Conservation (phyloP, 2,888 invertebrate species). For the Mesorhabditis spiculigera region DNA sequence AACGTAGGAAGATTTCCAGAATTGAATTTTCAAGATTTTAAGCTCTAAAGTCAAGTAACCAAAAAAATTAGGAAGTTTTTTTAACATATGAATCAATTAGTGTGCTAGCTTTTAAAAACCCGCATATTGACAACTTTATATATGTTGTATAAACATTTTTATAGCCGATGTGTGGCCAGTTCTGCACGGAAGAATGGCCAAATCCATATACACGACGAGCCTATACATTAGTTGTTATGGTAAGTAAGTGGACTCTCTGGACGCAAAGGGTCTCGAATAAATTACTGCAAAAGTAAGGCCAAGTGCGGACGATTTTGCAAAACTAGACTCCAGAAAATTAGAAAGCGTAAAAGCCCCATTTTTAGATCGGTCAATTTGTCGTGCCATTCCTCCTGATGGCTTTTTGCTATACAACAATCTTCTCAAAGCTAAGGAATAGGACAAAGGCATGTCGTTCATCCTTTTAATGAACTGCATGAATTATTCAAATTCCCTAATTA, state of each 20-base stretch:
- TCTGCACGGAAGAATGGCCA: slow-evolving; percentile 73
- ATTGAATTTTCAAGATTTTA: too few species aligned
- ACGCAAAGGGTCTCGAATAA: neutral
- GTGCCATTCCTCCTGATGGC: slow-evolving; percentile 88
- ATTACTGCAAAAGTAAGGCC: slow-evolving; percentile 60
- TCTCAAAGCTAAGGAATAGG: slow-evolving; percentile 31
- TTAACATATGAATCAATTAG: neutral
- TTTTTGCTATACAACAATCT: slow-evolving; percentile 86
- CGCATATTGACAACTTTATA: too few species aligned
- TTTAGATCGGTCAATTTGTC: slow-evolving; percentile 76
- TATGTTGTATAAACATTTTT: too few species aligned
- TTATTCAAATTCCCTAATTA: too few species aligned
- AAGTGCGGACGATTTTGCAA: too few species aligned
- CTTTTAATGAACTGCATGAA: too few species aligned
- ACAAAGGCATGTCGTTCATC: slow-evolving; percentile 21
- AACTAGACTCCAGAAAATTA: slow-evolving; percentile 59
- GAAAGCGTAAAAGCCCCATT: neutral
- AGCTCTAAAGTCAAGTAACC: too few species aligned
- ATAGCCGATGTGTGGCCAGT: slow-evolving; percentile 36
- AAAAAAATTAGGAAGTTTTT: neutral
- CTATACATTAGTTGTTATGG: slow-evolving; percentile 43
- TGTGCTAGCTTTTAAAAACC: slow-evolving; percentile 7
- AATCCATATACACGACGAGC: slow-evolving; percentile 32
- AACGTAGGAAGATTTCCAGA: too few species aligned
- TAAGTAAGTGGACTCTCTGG: slow-evolving; percentile 64